Conservation (phyloP, 2,888 invertebrate species). For the Erpobdella octoculata region DNA sequence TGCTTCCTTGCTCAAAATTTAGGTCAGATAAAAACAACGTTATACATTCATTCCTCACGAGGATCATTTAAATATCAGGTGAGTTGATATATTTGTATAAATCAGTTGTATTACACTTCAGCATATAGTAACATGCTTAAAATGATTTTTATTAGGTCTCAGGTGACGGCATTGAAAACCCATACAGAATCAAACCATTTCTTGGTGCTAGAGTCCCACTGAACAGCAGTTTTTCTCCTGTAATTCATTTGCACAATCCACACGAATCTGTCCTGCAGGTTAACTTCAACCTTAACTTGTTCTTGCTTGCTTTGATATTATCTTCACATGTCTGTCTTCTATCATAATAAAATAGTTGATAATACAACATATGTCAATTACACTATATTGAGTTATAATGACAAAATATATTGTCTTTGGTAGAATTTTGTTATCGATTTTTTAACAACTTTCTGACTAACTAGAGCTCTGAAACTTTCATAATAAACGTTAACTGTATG, state of each 20-base stretch:
- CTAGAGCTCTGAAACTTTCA: no score
- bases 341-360: no score
- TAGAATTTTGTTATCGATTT: no score
- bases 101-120: not conserved
- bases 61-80: conserved; percentile 81
- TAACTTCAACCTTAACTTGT: conserved; percentile 40
- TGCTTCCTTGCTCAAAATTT: conserved; percentile 86
- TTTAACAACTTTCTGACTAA: no score
- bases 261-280: conserved; percentile 78
- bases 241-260: conserved; percentile 89
- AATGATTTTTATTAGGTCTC: conserved; percentile 48
- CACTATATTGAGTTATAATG: no score
- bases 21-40: conserved; percentile 74
- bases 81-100: conserved; percentile 40
- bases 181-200: conserved; percentile 81
- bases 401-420: no score
- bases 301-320: not conserved
- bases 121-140: not conserved
- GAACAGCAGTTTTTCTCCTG: conserved; percentile 79
- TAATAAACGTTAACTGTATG: no score
- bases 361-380: no score
- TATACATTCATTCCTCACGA: conserved; percentile 81
- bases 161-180: conserved; percentile 73
- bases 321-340: not conserved
- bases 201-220: conserved; percentile 81